Evolutionary conservation across 2,888 invertebrate genomes (phyloP).

Genomic region (Byasa hedistus): DNA sequence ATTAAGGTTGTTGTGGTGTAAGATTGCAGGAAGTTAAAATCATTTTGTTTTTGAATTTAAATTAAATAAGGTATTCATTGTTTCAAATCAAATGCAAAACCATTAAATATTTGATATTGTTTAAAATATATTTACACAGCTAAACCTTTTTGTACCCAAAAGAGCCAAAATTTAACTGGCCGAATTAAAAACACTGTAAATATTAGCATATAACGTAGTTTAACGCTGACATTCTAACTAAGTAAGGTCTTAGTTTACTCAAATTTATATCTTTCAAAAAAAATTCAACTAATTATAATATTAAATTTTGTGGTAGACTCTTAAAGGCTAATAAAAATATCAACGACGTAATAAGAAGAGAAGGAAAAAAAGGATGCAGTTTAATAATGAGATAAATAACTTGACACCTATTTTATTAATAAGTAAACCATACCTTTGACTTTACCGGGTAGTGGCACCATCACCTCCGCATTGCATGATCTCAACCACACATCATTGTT

Average conservation of each 20-base stretch:
- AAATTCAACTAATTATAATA: too few relatives aligned
- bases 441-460: slow-evolving; percentile 83
- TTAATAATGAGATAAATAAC: background rate
- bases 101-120: too few relatives aligned
- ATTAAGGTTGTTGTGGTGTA: too few relatives aligned
- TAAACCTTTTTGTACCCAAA: too few relatives aligned
- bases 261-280: background rate
- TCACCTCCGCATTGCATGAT: slow-evolving; percentile 87
- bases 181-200: background rate
- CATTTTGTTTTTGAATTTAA: too few relatives aligned
- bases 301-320: too few relatives aligned
- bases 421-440: slow-evolving; percentile 72
- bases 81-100: too few relatives aligned
- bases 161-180: too few relatives aligned
- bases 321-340: too few relatives aligned
- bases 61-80: too few relatives aligned
- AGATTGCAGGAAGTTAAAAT: too few relatives aligned
- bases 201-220: background rate
- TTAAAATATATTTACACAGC: background rate
- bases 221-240: background rate
- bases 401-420: background rate
- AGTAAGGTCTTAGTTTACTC: background rate
- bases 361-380: too few relatives aligned
- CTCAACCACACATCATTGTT: slow-evolving; percentile 89
- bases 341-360: background rate